Conservation (phyloP, 1,140 invertebrate species). For the Saxidomus purpurata region DNA sequence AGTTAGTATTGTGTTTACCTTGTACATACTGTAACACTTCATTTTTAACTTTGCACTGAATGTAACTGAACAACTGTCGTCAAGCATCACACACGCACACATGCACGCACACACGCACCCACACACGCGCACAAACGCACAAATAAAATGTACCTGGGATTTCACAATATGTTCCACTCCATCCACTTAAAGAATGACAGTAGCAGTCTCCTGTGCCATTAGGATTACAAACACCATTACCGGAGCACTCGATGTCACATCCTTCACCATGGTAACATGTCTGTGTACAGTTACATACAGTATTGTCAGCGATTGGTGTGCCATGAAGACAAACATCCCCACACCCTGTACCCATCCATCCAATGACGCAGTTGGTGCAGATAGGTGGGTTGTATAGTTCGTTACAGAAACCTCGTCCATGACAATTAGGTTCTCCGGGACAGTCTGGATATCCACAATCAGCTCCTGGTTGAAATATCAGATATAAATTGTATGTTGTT, state of each 20-base stretch:
- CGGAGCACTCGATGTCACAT: conserved; percentile 80
- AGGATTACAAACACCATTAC: conserved; percentile 73
- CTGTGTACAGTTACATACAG: conserved; percentile 73
- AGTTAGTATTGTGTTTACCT: no score
- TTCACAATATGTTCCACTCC: conserved; percentile 77
- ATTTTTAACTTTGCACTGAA: no score
- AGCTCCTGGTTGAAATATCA: conserved; percentile 51
- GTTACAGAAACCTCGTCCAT: conserved; percentile 74
- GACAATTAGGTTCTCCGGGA: conserved; percentile 78
- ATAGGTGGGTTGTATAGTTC: conserved; percentile 73
- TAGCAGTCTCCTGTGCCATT: conserved; percentile 70
- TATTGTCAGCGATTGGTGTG: conserved; percentile 65
- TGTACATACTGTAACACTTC: no score
- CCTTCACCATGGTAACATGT: conserved; percentile 80
- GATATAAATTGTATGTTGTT: no score
- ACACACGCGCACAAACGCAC: no score
- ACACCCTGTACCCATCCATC: conserved; percentile 78
- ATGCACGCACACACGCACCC: no score
- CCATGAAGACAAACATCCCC: conserved; percentile 77
- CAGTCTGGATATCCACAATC: conserved; percentile 77
- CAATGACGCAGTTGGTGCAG: conserved; percentile 75
- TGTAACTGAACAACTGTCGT: no score
- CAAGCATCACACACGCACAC: no score
- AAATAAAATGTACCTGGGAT: conserved; percentile 74
- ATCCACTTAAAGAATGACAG: conserved; percentile 77